Conservation (phyloP, 2,113 vertebrate species). For the Amphiprion ocellaris region DNA sequence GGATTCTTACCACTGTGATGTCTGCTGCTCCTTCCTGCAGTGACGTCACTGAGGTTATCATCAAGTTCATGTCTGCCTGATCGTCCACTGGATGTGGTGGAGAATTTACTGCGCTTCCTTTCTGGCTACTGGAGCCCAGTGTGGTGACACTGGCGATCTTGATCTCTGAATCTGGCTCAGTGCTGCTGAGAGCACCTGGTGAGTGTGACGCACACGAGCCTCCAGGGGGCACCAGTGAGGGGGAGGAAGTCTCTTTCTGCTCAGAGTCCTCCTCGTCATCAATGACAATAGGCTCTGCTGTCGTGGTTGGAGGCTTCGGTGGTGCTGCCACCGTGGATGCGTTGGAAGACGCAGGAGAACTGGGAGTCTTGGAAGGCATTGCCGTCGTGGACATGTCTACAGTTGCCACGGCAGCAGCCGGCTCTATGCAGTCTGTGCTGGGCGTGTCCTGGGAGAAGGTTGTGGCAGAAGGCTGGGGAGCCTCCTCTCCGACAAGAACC, state of each 20-base stretch:
- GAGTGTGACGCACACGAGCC: conserved; percentile 53
- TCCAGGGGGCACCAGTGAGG: conserved; percentile 48
- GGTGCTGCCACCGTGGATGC: conserved; percentile 28
- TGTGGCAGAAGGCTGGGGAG: conserved; percentile 59
- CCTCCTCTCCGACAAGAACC: conserved; percentile 92
- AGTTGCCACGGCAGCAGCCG: conserved; percentile 37
- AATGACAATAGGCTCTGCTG: conserved; percentile 96
- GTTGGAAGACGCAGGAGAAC: conserved; percentile 71
- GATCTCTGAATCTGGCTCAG: conserved; percentile 97
- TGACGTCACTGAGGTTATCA: conserved; percentile 98
- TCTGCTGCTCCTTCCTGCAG: conserved; percentile 85
- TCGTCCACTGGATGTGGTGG: conserved; percentile 70
- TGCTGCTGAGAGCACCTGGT: conserved; percentile 88
- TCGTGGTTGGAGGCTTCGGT: conserved; percentile 73
- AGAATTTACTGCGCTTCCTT: conserved; percentile 58
- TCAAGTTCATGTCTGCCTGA: conserved; percentile 92
- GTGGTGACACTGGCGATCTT: conserved; percentile 97
- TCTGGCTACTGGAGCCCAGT: conserved; percentile 81
- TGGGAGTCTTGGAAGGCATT: conserved; percentile 55
- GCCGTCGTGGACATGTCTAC: conserved; percentile 34
- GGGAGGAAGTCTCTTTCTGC: conserved; percentile 83
- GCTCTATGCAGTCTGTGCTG: conserved; percentile 68
- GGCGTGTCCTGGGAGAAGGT: conserved; percentile 52
- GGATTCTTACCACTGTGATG: conserved; percentile 71
- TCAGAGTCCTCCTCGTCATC: conserved; percentile 96